Percentiles rank a stretch among this genome's conserved stretches.
phyloP scores from a whole-genome alignment of 2,888 invertebrate species.

The Ypsolopha sequella region DNA sequence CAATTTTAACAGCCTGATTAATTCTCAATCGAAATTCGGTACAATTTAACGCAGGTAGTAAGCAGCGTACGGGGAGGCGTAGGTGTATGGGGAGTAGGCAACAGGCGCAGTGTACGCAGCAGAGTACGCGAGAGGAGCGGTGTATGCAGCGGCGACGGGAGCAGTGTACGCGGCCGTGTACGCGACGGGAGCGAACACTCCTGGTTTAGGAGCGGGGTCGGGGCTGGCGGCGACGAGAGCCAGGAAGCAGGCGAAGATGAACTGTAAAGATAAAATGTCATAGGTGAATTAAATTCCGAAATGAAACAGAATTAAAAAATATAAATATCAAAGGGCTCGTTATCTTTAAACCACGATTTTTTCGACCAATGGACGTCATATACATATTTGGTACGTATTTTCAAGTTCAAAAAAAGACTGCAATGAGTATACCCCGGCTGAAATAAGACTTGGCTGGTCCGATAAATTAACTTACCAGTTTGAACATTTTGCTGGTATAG shows the following conservation, averaged over 20 bases:
- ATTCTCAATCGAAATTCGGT: too few species aligned
- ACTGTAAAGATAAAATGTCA: slow-evolving; percentile 23
- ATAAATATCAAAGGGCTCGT: too few species aligned
- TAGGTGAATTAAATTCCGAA: too few species aligned
- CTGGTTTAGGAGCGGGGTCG: slow-evolving; percentile 8
- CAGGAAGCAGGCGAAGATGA: slow-evolving; percentile 41
- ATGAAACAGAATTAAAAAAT: too few species aligned
- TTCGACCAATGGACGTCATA: too few species aligned
- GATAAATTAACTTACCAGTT: slow-evolving; percentile 16
- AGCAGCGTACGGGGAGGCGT: slow-evolving; percentile 32
- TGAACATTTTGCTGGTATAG: slow-evolving; percentile 20
- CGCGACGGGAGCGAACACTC: slow-evolving; percentile 27
- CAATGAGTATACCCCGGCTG: neutral
- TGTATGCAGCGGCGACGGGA: slow-evolving; percentile 26
- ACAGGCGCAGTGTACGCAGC: slow-evolving; percentile 32
- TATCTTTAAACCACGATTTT: too few species aligned
- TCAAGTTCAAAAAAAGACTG: too few species aligned
- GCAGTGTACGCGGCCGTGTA: slow-evolving; percentile 43
- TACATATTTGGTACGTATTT: too few species aligned
- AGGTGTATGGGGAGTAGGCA: slow-evolving; percentile 32
- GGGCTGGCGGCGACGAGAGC: slow-evolving; percentile 36
- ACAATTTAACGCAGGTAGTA: slow-evolving; percentile 10
- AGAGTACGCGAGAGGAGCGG: slow-evolving; percentile 30
- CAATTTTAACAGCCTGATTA: too few species aligned
- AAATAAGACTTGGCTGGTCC: neutral